phyloP scores from a whole-genome alignment of 2,113 vertebrate species.

The Eupsittula cactorum region DNA sequence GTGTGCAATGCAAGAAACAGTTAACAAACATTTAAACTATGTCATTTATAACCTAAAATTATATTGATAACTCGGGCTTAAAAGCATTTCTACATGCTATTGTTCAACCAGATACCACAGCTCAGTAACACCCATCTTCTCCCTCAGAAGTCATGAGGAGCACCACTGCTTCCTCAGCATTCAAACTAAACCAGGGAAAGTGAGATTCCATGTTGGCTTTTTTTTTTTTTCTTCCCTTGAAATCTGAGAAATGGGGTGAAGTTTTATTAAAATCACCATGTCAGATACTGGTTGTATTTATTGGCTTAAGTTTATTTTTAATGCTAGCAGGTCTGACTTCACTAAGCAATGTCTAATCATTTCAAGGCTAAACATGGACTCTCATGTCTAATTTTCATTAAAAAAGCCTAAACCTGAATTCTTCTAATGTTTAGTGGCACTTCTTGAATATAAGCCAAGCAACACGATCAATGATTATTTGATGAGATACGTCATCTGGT shows the following conservation, averaged over 20 bases:
- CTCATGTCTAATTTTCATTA: not conserved
- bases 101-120: not conserved
- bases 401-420: not conserved
- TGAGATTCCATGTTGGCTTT: not conserved
- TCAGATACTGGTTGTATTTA: not conserved
- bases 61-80: not conserved
- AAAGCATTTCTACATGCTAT: not conserved
- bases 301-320: not conserved
- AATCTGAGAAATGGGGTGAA: not conserved
- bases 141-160: not conserved
- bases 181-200: not conserved
- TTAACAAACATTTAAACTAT: not conserved
- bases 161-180: accelerated
- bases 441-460: not conserved
- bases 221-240: not conserved
- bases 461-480: not conserved
- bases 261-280: not conserved
- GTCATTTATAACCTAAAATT: not conserved
- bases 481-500: not conserved
- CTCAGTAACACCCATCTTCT: not conserved
- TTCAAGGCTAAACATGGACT: not conserved
- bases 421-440: not conserved
- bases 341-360: not conserved
- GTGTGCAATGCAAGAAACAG: not conserved
- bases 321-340: not conserved